Conservation (phyloP, 2,888 invertebrate species). For the Cyclophora punctaria region DNA sequence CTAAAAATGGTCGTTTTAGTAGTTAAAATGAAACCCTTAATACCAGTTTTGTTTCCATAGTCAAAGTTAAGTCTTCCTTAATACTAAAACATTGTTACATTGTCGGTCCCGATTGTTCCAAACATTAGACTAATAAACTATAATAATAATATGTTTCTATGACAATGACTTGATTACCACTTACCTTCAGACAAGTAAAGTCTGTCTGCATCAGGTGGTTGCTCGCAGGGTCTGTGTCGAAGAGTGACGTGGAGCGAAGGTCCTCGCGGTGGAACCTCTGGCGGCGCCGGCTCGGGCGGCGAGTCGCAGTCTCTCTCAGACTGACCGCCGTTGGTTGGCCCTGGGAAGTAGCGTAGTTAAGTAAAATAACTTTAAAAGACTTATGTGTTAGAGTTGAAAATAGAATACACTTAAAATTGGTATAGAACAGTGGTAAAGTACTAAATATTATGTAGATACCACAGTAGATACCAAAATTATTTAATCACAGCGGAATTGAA, state of each 20-base stretch:
- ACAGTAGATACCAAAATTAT: too few species aligned
- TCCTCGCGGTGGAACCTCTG: slow-evolving; percentile 89
- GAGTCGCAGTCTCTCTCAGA: slow-evolving; percentile 79
- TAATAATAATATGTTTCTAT: not conserved
- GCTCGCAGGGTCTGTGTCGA: slow-evolving; percentile 66
- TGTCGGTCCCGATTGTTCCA: too few species aligned
- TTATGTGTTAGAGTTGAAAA: too few species aligned
- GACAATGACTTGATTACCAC: slow-evolving; percentile 6
- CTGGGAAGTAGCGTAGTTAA: not conserved
- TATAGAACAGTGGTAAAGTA: too few species aligned
- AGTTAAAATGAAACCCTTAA: too few species aligned
- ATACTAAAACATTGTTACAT: not conserved
- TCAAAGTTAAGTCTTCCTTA: too few species aligned
- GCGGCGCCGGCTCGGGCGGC: slow-evolving; percentile 89
- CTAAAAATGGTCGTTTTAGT: too few species aligned
- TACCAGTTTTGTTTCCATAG: too few species aligned
- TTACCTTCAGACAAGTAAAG: slow-evolving; percentile 66
- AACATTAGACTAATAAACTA: not conserved
- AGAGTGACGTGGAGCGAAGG: slow-evolving; percentile 83
- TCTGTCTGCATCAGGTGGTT: slow-evolving; percentile 62
- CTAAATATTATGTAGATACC: too few species aligned
- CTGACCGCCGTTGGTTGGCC: slow-evolving; percentile 29
- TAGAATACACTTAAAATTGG: too few species aligned
- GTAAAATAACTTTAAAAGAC: too few species aligned
- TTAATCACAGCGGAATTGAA: too few species aligned